These are phyloP conservation scores for Ichneumon xanthorius DNA, from an alignment of 2,888 invertebrate genomes.

Conservation along the genomic window DNA sequence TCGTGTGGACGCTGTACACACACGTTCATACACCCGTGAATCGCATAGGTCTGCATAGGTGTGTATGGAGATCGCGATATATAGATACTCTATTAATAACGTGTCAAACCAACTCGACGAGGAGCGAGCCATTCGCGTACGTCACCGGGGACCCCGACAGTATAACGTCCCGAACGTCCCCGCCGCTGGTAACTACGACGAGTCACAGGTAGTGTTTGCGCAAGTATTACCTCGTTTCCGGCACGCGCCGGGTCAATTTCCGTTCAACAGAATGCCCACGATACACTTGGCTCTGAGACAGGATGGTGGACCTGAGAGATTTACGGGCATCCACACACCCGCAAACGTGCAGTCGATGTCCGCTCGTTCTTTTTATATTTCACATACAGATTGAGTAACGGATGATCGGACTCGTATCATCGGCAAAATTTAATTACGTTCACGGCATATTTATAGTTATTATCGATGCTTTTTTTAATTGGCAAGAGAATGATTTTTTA, in stretches of 20 bases:
- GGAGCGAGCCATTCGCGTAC: constrained; percentile 12
- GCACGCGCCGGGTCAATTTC: constrained; percentile 53
- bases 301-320: constrained; percentile 15
- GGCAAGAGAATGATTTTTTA: neutral
- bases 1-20: constrained; percentile 11
- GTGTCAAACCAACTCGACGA: constrained; percentile 53
- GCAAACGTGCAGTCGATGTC: neutral
- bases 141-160: constrained; percentile 17
- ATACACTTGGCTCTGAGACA: constrained; percentile 39
- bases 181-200: neutral
- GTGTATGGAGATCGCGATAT: constrained; percentile 10
- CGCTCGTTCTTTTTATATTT: neutral
- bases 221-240: constrained; percentile 61
- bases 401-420: neutral
- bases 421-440: neutral
- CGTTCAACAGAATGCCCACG: constrained; percentile 49
- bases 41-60: neutral
- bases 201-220: constrained; percentile 36
- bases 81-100: constrained; percentile 49
- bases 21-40: neutral
- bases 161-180: constrained; percentile 16
- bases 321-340: neutral
- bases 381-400: neutral
- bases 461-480: neutral
- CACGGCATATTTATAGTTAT: neutral